Evolutionary conservation across 2,797 vertebrate species (phyloP).

Genomic region (Poecilia velifera): DNA sequence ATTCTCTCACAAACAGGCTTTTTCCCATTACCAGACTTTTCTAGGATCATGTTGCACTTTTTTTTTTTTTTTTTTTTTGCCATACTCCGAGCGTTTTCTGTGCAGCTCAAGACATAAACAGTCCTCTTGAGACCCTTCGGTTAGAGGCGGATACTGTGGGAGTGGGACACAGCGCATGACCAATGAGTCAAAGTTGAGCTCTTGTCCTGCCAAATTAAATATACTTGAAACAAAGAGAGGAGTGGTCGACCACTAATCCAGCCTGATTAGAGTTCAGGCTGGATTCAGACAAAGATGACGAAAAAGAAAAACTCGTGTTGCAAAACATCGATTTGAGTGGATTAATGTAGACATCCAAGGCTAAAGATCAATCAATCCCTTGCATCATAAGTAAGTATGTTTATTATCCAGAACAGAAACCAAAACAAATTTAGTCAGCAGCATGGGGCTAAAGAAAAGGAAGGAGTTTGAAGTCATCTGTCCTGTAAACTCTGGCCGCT

Average conservation of each 20-base stretch:
- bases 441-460: neutral
- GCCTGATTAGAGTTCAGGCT: slow-evolving; percentile 8
- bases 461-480: neutral
- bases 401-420: neutral
- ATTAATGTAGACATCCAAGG: neutral
- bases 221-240: slow-evolving; percentile 18
- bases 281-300: slow-evolving; percentile 5
- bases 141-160: slow-evolving; percentile 23
- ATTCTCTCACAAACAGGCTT: slow-evolving; percentile 26
- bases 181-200: slow-evolving; percentile 38
- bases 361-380: slow-evolving; percentile 2
- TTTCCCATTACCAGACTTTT: slow-evolving; percentile 31
- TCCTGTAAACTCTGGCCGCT: slow-evolving; percentile 26
- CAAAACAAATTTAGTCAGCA: neutral
- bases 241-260: slow-evolving; percentile 1
- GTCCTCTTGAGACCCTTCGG: slow-evolving; percentile 5
- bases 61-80: neutral
- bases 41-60: slow-evolving; percentile 34
- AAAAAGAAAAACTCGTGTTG: neutral
- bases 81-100: neutral
- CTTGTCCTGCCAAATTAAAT: slow-evolving; percentile 45
- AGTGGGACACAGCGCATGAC: slow-evolving; percentile 21
- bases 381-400: neutral
- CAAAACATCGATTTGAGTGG: neutral
- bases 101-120: slow-evolving; percentile 5